Conservation (phyloP, 2,113 vertebrate genomes). For the Gallinago jamesoni region DNA sequence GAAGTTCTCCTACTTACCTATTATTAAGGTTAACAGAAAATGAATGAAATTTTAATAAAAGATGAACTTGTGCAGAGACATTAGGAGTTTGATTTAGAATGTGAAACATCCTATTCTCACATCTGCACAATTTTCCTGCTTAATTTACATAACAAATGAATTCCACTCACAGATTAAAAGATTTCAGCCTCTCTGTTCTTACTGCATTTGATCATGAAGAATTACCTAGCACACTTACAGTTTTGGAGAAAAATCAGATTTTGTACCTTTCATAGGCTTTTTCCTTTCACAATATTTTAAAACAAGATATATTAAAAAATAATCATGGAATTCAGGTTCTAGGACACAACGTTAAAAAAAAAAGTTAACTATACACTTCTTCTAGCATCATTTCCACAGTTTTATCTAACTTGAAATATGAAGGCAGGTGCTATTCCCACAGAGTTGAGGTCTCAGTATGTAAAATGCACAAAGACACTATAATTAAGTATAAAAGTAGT, state of each 20-base stretch:
- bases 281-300: not conserved
- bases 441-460: not conserved
- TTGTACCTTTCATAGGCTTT: not conserved
- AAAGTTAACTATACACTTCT: not conserved
- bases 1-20: not conserved
- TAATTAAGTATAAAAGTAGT: not conserved
- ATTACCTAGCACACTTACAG: not conserved
- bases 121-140: not conserved
- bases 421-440: not conserved
- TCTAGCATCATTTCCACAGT: not conserved
- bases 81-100: not conserved
- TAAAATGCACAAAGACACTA: not conserved
- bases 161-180: not conserved
- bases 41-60: conserved; percentile 39
- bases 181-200: not conserved
- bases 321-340: not conserved
- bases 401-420: not conserved
- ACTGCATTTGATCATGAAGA: conserved; percentile 8
- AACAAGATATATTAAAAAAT: not conserved
- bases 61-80: not conserved
- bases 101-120: not conserved
- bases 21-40: conserved; percentile 44
- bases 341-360: not conserved
- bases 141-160: conserved; percentile 43
- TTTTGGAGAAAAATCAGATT: not conserved